Percentiles rank a stretch among this genome's conserved stretches.
Conservation (phyloP, 2,888 invertebrate genomes). For the Zelleria hepariella region DNA sequence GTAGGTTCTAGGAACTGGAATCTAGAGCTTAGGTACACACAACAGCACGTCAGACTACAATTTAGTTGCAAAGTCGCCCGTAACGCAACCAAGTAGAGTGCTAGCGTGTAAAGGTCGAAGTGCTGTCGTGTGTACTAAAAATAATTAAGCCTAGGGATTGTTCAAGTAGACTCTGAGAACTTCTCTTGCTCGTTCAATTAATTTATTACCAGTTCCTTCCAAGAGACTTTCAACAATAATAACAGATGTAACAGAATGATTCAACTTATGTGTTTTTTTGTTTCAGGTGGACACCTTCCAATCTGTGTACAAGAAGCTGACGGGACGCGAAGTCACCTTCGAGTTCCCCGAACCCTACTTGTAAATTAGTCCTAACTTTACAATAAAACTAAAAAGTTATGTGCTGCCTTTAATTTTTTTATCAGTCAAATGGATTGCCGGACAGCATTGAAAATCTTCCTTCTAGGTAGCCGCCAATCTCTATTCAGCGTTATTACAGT, state of each 20-base stretch:
- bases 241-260: background rate
- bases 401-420: background rate
- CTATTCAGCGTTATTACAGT: too few species aligned
- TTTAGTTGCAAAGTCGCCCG: too few species aligned
- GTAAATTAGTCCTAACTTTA: conserved; percentile 76
- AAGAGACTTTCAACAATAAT: background rate
- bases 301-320: conserved; percentile 98
- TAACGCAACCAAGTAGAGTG: too few species aligned
- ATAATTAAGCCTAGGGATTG: background rate
- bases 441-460: too few species aligned
- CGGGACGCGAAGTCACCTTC: conserved; percentile 98
- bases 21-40: too few species aligned
- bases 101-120: too few species aligned
- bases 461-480: too few species aligned
- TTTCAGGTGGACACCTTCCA: conserved; percentile 96
- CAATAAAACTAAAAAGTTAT: conserved; percentile 40
- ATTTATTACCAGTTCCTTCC: background rate
- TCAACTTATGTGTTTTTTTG: background rate
- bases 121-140: too few species aligned
- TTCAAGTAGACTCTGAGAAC: background rate
- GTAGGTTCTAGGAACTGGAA: too few species aligned
- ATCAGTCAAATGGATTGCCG: too few species aligned
- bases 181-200: background rate
- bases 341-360: conserved; percentile 99
- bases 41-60: too few species aligned